Evolutionary conservation across 2,113 vertebrate genomes (phyloP).

Genomic region (Naja naja): DNA sequence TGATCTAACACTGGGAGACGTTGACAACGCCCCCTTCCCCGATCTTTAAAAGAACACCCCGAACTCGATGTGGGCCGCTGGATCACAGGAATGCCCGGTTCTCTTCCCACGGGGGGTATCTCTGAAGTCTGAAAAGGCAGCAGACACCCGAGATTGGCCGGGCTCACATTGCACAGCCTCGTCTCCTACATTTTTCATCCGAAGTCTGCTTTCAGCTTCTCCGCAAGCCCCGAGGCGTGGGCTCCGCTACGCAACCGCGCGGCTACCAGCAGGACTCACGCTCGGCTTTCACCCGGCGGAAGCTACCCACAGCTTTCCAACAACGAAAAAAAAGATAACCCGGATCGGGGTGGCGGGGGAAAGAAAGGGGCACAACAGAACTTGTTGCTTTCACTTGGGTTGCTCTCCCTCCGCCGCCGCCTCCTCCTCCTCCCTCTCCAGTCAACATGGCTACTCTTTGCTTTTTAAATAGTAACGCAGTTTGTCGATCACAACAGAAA

Average conservation of each 20-base stretch:
- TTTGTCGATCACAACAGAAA: too few species aligned
- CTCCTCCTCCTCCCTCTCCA: not conserved
- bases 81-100: not conserved
- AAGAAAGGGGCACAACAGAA: not conserved
- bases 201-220: not conserved
- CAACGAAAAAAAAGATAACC: not conserved
- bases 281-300: not conserved
- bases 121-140: not conserved
- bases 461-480: not conserved
- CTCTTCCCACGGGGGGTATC: not conserved
- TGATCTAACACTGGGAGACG: not conserved
- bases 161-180: not conserved
- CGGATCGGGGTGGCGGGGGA: not conserved
- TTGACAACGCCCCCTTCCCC: not conserved
- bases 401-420: not conserved
- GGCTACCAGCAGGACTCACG: not conserved
- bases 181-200: too few species aligned
- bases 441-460: not conserved
- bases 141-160: not conserved
- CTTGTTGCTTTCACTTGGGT: not conserved
- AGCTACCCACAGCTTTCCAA: not conserved
- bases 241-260: not conserved
- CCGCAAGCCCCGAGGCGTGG: not conserved
- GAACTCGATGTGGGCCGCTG: not conserved
- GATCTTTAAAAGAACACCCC: not conserved